Percentiles rank a stretch among this genome's conserved stretches.
phyloP scores from a whole-genome alignment of 2,888 invertebrate genomes.

The Dugesia japonica region DNA sequence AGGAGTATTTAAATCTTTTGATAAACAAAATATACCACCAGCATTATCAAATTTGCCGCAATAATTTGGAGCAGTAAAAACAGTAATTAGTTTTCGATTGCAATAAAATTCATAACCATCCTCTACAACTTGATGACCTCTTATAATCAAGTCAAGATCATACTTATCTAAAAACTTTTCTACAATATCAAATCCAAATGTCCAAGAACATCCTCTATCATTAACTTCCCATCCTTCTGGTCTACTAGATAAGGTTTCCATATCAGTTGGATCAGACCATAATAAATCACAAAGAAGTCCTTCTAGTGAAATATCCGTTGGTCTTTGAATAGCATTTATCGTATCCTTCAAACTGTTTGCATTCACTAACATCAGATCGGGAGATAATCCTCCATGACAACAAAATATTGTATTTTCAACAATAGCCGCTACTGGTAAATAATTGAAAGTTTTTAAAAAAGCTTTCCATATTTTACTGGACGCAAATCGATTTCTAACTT shows the following conservation, averaged over 20 bases:
- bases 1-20: neutral
- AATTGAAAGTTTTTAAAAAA: conserved; percentile 26
- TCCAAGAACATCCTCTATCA: conserved; percentile 28
- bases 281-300: conserved; percentile 31
- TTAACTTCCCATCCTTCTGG: conserved; percentile 22
- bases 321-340: conserved; percentile 14
- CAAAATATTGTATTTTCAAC: conserved; percentile 31
- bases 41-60: conserved; percentile 31
- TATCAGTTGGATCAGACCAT: conserved; percentile 29
- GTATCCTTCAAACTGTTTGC: neutral
- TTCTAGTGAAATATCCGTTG: conserved; percentile 24
- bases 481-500: conserved; percentile 30
- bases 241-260: conserved; percentile 17
- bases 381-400: conserved; percentile 33
- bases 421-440: conserved; percentile 30
- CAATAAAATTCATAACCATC: conserved; percentile 32
- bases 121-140: conserved; percentile 33
- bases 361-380: neutral
- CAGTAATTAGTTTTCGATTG: conserved; percentile 29
- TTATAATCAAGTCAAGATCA: conserved; percentile 29
- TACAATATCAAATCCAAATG: conserved; percentile 30
- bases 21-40: conserved; percentile 29
- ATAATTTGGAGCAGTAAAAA: conserved; percentile 31
- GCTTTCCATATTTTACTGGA: conserved; percentile 26
- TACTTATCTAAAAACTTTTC: conserved; percentile 26